Conservation (phyloP, 2,797 vertebrate genomes). For the Lutjanus argentimaculatus region DNA sequence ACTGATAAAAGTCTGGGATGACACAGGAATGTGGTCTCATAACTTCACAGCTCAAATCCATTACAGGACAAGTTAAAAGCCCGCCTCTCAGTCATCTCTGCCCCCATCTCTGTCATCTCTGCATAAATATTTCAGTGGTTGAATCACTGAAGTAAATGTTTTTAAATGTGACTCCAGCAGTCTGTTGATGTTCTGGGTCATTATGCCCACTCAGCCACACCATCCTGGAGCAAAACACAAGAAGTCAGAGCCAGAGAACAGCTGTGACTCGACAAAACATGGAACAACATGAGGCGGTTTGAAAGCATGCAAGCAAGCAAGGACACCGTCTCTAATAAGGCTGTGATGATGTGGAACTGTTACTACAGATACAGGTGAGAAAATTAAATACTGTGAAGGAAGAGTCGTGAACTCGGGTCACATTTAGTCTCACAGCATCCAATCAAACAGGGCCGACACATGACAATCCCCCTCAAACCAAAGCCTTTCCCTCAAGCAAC, state of each 20-base stretch:
- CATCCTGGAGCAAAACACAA: constrained; percentile 8
- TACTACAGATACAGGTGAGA: not conserved
- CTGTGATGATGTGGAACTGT: not conserved
- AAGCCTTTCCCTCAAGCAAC: not conserved
- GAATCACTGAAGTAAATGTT: constrained; percentile 45
- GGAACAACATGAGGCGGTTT: constrained; percentile 11
- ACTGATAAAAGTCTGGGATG: constrained; percentile 37
- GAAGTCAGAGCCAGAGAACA: constrained; percentile 14
- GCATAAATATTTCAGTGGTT: constrained; percentile 49
- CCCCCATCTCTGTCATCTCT: constrained; percentile 1
- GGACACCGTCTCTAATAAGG: not conserved
- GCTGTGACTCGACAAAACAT: constrained; percentile 22
- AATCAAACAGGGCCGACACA: not conserved
- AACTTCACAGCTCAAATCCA: constrained; percentile 41
- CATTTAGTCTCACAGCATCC: no score
- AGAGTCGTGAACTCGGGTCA: not conserved
- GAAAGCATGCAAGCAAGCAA: constrained; percentile 5
- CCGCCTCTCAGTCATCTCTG: constrained; percentile 4
- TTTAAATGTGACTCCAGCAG: constrained; percentile 41
- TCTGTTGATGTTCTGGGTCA: constrained; percentile 38
- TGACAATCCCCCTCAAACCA: not conserved
- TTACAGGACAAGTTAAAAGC: constrained; percentile 37
- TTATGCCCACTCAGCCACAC: not conserved
- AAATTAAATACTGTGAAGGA: not conserved
- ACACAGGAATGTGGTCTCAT: constrained; percentile 22